Conservation (phyloP, 2,888 invertebrate genomes). For the Drosophila barbarae region DNA sequence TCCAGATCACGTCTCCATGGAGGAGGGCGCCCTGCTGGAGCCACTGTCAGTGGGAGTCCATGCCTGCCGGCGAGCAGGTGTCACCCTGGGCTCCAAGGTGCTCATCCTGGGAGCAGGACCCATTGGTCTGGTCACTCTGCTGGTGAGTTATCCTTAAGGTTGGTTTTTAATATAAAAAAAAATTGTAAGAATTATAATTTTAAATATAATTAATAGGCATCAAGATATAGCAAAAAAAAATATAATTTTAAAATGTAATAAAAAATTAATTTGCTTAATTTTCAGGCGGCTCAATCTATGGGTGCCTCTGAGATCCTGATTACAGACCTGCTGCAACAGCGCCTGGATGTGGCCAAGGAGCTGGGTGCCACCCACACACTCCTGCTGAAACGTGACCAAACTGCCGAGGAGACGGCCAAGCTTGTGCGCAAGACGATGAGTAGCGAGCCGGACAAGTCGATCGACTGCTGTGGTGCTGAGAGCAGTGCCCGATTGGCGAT, state of each 20-base stretch:
- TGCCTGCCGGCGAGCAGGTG: conserved; percentile 91
- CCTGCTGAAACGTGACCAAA: conserved; percentile 81
- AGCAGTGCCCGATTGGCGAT: conserved; percentile 88
- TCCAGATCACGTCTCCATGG: conserved; percentile 92
- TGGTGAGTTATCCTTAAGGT: conserved; percentile 74
- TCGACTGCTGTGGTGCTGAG: conserved; percentile 94
- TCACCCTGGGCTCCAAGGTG: conserved; percentile 86
- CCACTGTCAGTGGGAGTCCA: conserved; percentile 96
- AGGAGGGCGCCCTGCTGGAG: conserved; percentile 96
- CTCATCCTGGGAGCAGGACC: conserved; percentile 92
- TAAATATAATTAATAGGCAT: no score
- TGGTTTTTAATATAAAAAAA: no score
- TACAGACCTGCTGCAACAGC: conserved; percentile 82
- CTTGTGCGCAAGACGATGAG: conserved; percentile 83
- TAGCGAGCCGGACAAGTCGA: conserved; percentile 85
- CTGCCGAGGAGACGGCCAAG: conserved; percentile 83
- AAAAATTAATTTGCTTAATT: background rate
- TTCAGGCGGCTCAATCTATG: conserved; percentile 87
- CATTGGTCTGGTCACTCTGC: conserved; percentile 90
- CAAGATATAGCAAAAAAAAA: no score
- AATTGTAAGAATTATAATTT: no score
- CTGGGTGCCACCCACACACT: conserved; percentile 88
- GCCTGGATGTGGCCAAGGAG: conserved; percentile 87
- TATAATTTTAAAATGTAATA: no score
- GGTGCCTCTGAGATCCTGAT: conserved; percentile 90